Conservation (phyloP, 1,140 invertebrate species). For the Amyelois transitella region DNA sequence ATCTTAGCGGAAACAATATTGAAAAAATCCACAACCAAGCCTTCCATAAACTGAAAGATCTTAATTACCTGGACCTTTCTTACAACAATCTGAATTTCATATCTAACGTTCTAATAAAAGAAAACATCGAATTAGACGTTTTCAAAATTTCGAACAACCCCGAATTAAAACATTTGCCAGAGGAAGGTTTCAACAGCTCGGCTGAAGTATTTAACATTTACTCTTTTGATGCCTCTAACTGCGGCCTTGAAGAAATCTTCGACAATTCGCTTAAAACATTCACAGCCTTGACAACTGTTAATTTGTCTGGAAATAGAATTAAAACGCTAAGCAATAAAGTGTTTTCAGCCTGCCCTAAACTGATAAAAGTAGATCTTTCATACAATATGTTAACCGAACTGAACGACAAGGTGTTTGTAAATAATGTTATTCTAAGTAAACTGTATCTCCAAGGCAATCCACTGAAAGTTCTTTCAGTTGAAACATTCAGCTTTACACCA, state of each 20-base stretch:
- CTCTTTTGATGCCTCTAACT: slow-evolving; percentile 80
- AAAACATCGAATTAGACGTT: slow-evolving; percentile 79
- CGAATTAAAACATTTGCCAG: slow-evolving; percentile 76
- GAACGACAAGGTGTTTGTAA: slow-evolving; percentile 76
- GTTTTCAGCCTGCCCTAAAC: slow-evolving; percentile 71
- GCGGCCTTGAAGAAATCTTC: slow-evolving; percentile 77
- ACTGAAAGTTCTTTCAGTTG: slow-evolving; percentile 77
- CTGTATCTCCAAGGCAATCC: slow-evolving; percentile 82
- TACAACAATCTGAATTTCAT: slow-evolving; percentile 79
- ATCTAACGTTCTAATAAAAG: slow-evolving; percentile 78
- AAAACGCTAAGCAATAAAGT: slow-evolving; percentile 68
- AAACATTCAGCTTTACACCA: slow-evolving; percentile 77
- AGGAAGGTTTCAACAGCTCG: slow-evolving; percentile 75
- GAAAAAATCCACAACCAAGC: slow-evolving; percentile 79
- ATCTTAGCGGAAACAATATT: slow-evolving; percentile 78
- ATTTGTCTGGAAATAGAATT: slow-evolving; percentile 79
- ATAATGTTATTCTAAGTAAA: slow-evolving; percentile 78
- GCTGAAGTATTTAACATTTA: slow-evolving; percentile 78
- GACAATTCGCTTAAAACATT: slow-evolving; percentile 79
- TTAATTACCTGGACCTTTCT: slow-evolving; percentile 81
- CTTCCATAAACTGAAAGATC: slow-evolving; percentile 76
- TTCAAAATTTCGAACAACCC: slow-evolving; percentile 81
- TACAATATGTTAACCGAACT: slow-evolving; percentile 77
- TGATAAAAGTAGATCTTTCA: slow-evolving; percentile 81
- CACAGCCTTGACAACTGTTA: slow-evolving; percentile 77